Conservation (phyloP, 2,797 vertebrate genomes). For the Anguilla anguilla region DNA sequence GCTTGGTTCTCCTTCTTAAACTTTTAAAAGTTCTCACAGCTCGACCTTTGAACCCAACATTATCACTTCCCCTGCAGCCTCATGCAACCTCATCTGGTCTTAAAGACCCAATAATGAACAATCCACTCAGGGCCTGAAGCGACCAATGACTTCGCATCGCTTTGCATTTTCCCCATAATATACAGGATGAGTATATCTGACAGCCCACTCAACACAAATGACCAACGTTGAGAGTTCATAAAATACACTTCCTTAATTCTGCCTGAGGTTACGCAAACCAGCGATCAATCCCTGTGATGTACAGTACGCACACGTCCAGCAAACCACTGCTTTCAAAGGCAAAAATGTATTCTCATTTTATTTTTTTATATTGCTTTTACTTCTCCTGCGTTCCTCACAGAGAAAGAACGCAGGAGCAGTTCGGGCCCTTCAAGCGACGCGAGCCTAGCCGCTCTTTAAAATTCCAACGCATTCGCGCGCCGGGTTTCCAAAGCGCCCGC, state of each 20-base stretch:
- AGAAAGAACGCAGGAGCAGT: not conserved
- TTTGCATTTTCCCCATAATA: not conserved
- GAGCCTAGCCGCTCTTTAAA: not conserved
- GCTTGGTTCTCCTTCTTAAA: not conserved
- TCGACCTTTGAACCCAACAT: not conserved
- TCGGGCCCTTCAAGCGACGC: too few species aligned
- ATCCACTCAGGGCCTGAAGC: not conserved
- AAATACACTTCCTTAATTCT: not conserved
- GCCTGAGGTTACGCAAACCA: not conserved
- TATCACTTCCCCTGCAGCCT: not conserved
- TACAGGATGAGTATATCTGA: not conserved
- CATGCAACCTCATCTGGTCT: not conserved
- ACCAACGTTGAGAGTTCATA: not conserved
- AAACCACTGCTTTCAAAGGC: not conserved
- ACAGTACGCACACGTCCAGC: not conserved
- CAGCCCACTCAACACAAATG: not conserved
- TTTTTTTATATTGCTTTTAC: not conserved
- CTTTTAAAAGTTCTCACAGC: not conserved
- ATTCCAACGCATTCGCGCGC: conserved; percentile 42
- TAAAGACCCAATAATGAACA: not conserved
- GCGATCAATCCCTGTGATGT: not conserved
- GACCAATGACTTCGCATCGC: not conserved
- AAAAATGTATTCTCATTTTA: not conserved
- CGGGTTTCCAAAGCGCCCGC: conserved; percentile 58
- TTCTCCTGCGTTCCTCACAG: not conserved